Evolutionary conservation across 64 coral and sea anemone species (phyloP).

Genomic region (Montipora cactus): DNA sequence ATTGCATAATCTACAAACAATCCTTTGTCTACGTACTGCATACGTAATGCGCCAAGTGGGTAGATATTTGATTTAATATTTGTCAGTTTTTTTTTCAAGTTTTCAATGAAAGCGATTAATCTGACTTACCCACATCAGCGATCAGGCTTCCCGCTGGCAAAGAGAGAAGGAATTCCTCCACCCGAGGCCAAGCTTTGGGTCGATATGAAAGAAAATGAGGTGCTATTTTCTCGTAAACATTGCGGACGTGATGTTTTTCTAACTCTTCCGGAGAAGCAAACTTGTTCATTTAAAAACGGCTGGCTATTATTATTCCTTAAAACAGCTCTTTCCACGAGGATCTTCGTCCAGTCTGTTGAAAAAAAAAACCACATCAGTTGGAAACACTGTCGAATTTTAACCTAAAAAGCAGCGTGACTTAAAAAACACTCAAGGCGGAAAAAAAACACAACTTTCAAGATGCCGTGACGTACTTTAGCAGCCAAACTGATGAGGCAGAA

Average conservation of each 20-base stretch:
- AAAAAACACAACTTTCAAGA: background rate
- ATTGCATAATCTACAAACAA: background rate
- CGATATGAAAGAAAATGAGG: slow-evolving; percentile 70
- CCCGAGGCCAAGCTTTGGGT: slow-evolving; percentile 89
- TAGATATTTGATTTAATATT: too few species aligned
- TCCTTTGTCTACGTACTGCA: background rate
- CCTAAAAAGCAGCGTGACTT: background rate
- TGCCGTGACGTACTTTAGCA: background rate
- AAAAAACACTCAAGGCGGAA: background rate
- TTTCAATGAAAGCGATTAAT: background rate
- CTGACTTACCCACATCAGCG: slow-evolving; percentile 86
- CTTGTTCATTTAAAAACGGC: slow-evolving; percentile 47
- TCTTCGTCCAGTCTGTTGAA: background rate
- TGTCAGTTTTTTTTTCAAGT: too few species aligned
- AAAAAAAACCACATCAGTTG: background rate
- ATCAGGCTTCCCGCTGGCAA: slow-evolving; percentile 78
- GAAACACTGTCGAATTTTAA: background rate
- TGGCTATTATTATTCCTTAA: background rate
- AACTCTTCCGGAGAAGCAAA: slow-evolving; percentile 84
- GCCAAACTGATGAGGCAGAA: background rate
- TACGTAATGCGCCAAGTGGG: too few species aligned
- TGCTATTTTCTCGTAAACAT: slow-evolving; percentile 87
- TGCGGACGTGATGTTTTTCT: slow-evolving; percentile 75
- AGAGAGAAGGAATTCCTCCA: slow-evolving; percentile 76
- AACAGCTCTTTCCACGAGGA: background rate